Evolutionary conservation across 2,888 invertebrate species (phyloP).

Genomic region (Desoria tigrina): DNA sequence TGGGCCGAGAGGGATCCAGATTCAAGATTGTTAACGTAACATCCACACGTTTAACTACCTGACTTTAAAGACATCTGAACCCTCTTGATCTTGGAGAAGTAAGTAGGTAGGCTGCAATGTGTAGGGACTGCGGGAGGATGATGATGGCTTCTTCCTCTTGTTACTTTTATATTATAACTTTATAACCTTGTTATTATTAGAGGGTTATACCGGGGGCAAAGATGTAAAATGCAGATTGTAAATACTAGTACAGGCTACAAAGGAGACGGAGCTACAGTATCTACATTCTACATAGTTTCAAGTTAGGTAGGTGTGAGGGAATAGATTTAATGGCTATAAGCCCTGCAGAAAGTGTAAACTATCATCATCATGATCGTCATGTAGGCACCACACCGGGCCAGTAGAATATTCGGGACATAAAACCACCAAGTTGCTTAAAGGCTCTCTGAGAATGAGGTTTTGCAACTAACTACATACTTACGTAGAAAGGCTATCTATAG

Average conservation of each 20-base stretch:
- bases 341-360: constrained; percentile 1
- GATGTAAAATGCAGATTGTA: too few relatives aligned
- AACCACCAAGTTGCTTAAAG: constrained; percentile 1
- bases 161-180: too few relatives aligned
- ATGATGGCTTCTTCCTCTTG: too few relatives aligned
- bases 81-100: not conserved
- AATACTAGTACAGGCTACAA: too few relatives aligned
- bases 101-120: too few relatives aligned
- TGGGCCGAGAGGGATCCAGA: not conserved
- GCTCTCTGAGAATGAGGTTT: too few relatives aligned
- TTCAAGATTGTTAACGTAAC: not conserved
- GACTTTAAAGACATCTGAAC: constrained; percentile 15
- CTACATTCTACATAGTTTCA: not conserved
- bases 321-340: constrained; percentile 9
- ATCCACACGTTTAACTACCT: constrained; percentile 34
- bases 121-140: too few relatives aligned
- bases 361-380: constrained; percentile 6
- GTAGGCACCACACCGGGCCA: not conserved
- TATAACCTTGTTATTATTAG: too few relatives aligned
- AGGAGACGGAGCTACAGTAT: too few relatives aligned
- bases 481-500: too few relatives aligned
- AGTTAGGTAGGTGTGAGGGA: not conserved
- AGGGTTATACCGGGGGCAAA: too few relatives aligned
- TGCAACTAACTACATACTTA: not conserved
- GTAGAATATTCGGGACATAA: constrained; percentile 6